phyloP scores from a whole-genome alignment of 1,140 invertebrate species.

The Steinernema khuongi region DNA sequence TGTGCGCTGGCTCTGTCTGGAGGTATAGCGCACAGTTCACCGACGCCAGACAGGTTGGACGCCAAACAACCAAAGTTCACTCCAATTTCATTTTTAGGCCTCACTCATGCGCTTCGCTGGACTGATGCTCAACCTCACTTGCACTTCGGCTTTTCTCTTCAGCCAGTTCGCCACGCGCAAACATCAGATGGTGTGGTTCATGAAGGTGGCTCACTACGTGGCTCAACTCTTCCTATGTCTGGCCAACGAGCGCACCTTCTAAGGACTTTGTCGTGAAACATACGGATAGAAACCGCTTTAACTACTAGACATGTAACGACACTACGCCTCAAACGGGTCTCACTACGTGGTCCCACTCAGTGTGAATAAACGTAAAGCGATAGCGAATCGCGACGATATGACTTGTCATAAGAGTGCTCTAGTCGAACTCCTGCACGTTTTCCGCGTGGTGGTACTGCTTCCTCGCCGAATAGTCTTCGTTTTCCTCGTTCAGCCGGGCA shows the following conservation, averaged over 20 bases:
- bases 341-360: neutral
- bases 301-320: neutral
- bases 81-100: neutral
- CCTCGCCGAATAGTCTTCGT: conserved; percentile 82
- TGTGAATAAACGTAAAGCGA: neutral
- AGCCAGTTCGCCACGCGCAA: conserved; percentile 4
- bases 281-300: neutral
- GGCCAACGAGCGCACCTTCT: neutral
- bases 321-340: neutral
- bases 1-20: neutral
- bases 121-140: neutral
- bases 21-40: neutral
- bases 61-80: too few relatives aligned
- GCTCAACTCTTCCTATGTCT: neutral
- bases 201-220: neutral
- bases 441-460: conserved; percentile 77
- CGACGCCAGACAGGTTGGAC: neutral
- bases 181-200: neutral
- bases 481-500: conserved; percentile 83
- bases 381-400: neutral
- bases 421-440: conserved; percentile 42
- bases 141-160: neutral
- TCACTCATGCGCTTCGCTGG: neutral
- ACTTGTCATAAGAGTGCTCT: neutral
- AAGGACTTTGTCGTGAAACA: neutral